A percentile compares a stretch with the other conserved stretches of the same genome.
Conservation (phyloP, 2,888 invertebrate genomes). For the Omphaloscelis lunosa region DNA sequence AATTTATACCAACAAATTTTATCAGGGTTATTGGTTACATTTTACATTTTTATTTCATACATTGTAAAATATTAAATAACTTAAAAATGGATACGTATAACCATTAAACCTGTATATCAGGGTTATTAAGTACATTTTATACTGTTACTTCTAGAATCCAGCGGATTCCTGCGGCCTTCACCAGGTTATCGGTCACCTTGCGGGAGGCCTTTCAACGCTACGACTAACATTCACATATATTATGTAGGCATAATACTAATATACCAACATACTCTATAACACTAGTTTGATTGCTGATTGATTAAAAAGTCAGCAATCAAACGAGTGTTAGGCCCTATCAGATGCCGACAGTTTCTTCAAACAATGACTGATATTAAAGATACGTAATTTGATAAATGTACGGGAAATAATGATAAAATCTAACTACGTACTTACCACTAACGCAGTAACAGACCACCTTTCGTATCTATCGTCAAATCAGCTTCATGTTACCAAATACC, state of each 20-base stretch:
- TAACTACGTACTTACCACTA: not conserved
- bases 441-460: not conserved
- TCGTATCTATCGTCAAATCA: not conserved
- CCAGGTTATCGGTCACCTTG: too few relatives aligned
- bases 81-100: too few relatives aligned
- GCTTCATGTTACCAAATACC: not conserved
- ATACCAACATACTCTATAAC: not conserved
- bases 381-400: not conserved
- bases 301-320: not conserved
- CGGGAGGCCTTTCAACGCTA: too few relatives aligned
- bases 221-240: too few relatives aligned
- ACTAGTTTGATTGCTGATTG: not conserved
- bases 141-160: too few relatives aligned
- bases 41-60: too few relatives aligned
- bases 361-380: not conserved
- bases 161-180: too few relatives aligned
- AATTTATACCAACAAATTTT: too few relatives aligned
- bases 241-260: not conserved
- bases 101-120: too few relatives aligned
- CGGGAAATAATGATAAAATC: not conserved
- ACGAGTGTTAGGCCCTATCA: not conserved
- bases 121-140: too few relatives aligned
- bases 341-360: slow-evolving; percentile 1
- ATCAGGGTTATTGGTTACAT: too few relatives aligned
- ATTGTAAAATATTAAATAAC: too few relatives aligned